Base-by-base conservation (phyloP, 2,113 vertebrate species). In the Dolichallabes microphthalmus region DNA sequence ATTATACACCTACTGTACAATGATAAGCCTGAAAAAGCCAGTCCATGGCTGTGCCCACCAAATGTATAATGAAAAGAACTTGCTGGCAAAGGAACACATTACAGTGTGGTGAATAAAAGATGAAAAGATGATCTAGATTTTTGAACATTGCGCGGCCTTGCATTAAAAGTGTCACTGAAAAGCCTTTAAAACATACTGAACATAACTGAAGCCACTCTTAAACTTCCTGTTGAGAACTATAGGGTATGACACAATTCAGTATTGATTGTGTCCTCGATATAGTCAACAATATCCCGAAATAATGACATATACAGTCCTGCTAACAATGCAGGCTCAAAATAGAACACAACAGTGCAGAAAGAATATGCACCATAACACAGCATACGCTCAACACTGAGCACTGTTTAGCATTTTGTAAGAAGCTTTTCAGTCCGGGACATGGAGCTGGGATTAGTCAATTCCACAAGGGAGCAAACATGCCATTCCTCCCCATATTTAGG, bases 51-150 rank as follows among this genome's bases (percentile, higher is more conserved):
- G 88, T 88, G 88, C 91, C 88, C 73, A 75, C 89, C 89, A 80
- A 78, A 91, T 80, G 71, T 76, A 91, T 91, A 92, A 94, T 93
- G 88, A 92, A 91, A 91, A 93, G 93, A 93, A 92, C 90, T 90
- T 87, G 88, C 91, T 91, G 90, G 83, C 55, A 90, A 92, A 89
- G 88, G 87, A 89, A 89, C 88, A 90, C 87, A 91, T 90, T 93
- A 90, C 85, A 88, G 79, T 32, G n/a, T 87, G 75, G 88, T 91
- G 87, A 88, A 92, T 88, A 92, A 91, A 91, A 92, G 91, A 93
- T 94, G 89, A 93, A 94, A 94, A 90, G 86, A 86, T 88, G 86
- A 94, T 93, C 90, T 87, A 90, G 87, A 93, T 92, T 91, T 82
- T 80, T 85, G 86, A 89, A 83, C 82, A 85, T 85, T 74, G 86